Evolutionary conservation across 2,888 invertebrate genomes (phyloP), one percentile per base, ranked within the genome.

Genomic region (Crepidodera aurea): DNA sequence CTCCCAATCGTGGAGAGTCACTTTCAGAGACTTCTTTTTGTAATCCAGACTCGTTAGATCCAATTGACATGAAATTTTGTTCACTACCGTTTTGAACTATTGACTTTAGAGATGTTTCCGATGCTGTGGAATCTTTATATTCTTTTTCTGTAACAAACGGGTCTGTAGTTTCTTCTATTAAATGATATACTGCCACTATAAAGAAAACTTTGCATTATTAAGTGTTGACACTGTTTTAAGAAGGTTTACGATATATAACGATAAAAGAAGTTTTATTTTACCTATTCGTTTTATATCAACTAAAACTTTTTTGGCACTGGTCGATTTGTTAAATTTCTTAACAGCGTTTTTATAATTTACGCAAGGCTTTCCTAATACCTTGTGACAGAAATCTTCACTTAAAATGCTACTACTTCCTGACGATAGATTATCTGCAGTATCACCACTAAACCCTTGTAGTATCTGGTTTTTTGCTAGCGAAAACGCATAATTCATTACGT

Each of bases 281-380:
- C 48, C 48, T 25, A 15, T 29, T 48, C 13, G 27, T 29, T 25
- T 25, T 27, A 27, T 16, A 29, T 48, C 48, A 15, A 48, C 10
- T 8, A 48, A n/a, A 8, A 48, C 12, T 48, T 27, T 27, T 48
- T 48, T 48, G 1, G 2, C 10, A 6, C 12, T 6, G 13, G 3
- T 13, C 6, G 29, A 29, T 37, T 50, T 50, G 10, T 15, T 2
- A 27, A 29, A 50, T 54, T 27, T 53, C 39, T 7, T 40, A 25
- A 1, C 27, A 15, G 22, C 1, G 19, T 56, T 46, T 12, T 25
- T 15, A 16, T 51, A 19, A 32, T 29, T 34, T 1, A 27, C 3
- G 18, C 58, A 53, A 10, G 65, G 65, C 27, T 44, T 59, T 34
- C 69, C 71, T 15, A 67, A 44, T 27, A 68, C 58, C 48, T 62